Evolutionary conservation across 2,113 vertebrate genomes (phyloP).

Genomic region (Salvelinus namaycush): DNA sequence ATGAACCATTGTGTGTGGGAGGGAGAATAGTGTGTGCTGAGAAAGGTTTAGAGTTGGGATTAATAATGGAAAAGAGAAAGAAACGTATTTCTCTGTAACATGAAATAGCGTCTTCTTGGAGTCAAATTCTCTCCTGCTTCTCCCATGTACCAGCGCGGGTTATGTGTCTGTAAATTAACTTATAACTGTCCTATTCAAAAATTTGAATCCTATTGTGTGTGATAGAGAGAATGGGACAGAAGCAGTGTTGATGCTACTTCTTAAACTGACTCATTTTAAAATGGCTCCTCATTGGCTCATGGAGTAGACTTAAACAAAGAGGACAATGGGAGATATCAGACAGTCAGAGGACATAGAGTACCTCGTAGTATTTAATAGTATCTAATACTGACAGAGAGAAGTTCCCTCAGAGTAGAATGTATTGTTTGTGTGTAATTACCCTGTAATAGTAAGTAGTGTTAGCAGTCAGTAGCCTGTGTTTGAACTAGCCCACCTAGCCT

Average conservation of each 20-base stretch:
- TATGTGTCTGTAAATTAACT: slow-evolving; percentile 24
- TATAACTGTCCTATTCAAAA: slow-evolving; percentile 33
- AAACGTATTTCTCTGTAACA: slow-evolving; percentile 31
- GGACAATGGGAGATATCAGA: too few species aligned
- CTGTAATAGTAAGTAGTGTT: too few species aligned
- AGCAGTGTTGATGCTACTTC: neutral
- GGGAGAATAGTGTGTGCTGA: slow-evolving; percentile 8
- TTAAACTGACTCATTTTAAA: neutral
- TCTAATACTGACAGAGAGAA: too few species aligned
- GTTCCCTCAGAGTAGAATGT: too few species aligned
- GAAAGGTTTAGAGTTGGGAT: slow-evolving; percentile 15
- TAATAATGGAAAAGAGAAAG: slow-evolving; percentile 32
- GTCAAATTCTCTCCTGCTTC: slow-evolving; percentile 29
- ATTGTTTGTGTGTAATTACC: too few species aligned
- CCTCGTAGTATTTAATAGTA: too few species aligned
- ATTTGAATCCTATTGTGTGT: slow-evolving; percentile 39
- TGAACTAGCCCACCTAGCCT: too few species aligned
- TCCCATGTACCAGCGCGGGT: slow-evolving; percentile 26
- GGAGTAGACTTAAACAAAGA: too few species aligned
- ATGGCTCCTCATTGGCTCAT: too few species aligned
- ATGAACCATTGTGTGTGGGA: neutral
- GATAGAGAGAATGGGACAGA: slow-evolving; percentile 1
- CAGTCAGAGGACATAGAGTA: too few species aligned
- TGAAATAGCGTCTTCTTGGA: slow-evolving; percentile 26
- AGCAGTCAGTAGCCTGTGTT: too few species aligned